Evolutionary conservation across 1,140 invertebrate genomes (phyloP), one percentile per base, ranked within the genome.

Genomic region (Drosophila equinoxialis): DNA sequence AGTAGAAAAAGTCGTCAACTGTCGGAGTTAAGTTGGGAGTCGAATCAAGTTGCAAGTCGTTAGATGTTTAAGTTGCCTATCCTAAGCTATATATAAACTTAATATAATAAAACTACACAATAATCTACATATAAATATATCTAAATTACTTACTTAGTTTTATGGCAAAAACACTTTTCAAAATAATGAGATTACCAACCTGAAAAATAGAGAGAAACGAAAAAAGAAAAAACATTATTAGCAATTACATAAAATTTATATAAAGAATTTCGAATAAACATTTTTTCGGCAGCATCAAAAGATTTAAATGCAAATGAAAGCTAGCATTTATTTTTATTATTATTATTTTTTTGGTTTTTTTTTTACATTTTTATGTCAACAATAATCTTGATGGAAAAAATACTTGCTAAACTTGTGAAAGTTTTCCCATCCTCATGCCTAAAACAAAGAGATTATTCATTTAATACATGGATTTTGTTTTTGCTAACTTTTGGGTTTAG

Each of bases 391-490:
- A 48, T 48, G 45, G 20, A 48, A 7, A n/a, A 17, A 23, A 23
- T 51, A 51, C 17, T 51, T 51, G 45, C 45, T 23, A 11, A 23
- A 1, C 17, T 58, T 59, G 59, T 62, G 59, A 62, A 62, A 62
- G 59, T 62, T 62, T 62, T 59, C 33, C n/a, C 57, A 59, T 59
- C 33, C n/a, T 58, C 14, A 11, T 10, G n/a, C 45, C 58, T 66
- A 65, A 58, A 59, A 37, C 10, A 62, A 64, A 59, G 64, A 62
- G 26, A 45, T 17, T 55, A 63, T 55, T 37, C 68, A 23, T 68
- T 83, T 76, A 76, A 68, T 45, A 14, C 42, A 55, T 54, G 65
- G 70, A 76, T 72, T 63, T 60, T 64, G 30, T 20, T 66, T 30
- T 30, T 30, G 30, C 30, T 30, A 30, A 30, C 30, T 30, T 30